Evolutionary conservation across 2,113 vertebrate genomes (phyloP).

Genomic region (Oenanthe melanoleuca): DNA sequence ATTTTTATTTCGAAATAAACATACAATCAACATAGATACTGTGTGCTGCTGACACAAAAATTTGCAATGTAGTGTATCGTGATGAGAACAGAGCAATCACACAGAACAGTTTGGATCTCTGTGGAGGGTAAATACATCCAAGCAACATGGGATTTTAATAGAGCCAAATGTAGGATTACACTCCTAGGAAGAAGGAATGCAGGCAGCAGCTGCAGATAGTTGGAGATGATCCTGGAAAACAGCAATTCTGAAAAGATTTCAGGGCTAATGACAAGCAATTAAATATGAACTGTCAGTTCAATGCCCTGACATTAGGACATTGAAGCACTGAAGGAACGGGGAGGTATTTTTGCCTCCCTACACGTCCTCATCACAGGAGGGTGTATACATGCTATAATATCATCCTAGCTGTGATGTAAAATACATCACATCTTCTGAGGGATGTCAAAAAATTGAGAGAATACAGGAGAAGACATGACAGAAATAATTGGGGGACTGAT

Average conservation of each 20-base stretch:
- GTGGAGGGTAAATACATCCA: slow-evolving; percentile 34
- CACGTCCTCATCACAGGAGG: background rate
- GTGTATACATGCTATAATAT: background rate
- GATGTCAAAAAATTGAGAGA: background rate
- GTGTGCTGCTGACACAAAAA: slow-evolving; percentile 56
- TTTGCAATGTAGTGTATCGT: slow-evolving; percentile 17
- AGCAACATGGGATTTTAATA: slow-evolving; percentile 28
- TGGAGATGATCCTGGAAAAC: background rate
- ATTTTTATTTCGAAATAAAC: slow-evolving; percentile 60
- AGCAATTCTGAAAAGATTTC: slow-evolving; percentile 28
- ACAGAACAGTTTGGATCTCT: slow-evolving; percentile 25
- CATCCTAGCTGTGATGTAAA: background rate
- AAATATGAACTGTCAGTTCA: slow-evolving; percentile 31
- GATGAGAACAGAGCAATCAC: slow-evolving; percentile 49
- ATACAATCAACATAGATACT: slow-evolving; percentile 31
- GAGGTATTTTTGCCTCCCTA: slow-evolving; percentile 22
- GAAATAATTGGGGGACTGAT: background rate
- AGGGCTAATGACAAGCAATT: slow-evolving; percentile 22
- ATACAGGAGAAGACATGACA: background rate
- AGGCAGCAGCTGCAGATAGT: slow-evolving; percentile 52
- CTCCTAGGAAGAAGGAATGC: slow-evolving; percentile 40
- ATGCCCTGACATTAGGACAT: background rate
- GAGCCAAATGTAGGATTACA: slow-evolving; percentile 34
- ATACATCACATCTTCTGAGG: background rate
- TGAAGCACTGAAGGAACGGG: background rate